Conservation (phyloP, 2,888 invertebrate genomes). For the Macropis europaea region DNA sequence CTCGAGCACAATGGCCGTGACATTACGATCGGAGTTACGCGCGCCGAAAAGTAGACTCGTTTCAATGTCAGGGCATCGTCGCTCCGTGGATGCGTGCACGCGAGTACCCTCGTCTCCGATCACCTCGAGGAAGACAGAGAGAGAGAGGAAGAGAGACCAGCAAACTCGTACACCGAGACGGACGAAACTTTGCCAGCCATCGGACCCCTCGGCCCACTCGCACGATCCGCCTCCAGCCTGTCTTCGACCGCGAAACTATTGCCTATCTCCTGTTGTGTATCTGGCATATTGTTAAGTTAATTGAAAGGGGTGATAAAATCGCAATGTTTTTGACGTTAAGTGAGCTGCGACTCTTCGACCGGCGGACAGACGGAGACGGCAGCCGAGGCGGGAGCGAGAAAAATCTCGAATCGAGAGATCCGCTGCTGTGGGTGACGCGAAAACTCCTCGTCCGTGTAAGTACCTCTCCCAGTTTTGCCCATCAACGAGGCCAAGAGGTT, state of each 20-base stretch:
- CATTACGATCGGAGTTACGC: conserved; percentile 60
- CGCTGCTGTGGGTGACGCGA: too few species aligned
- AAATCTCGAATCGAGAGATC: background rate
- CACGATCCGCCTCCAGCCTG: conserved; percentile 12
- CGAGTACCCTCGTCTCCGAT: conserved; percentile 7
- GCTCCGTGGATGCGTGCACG: conserved; percentile 32
- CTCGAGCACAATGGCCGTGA: conserved; percentile 55
- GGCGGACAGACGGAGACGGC: conserved; percentile 46
- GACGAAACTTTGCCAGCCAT: conserved; percentile 58
- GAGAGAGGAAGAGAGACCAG: too few species aligned
- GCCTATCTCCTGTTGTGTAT: conserved; percentile 67
- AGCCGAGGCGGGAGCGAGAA: conserved; percentile 38
- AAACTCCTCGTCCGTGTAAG: too few species aligned
- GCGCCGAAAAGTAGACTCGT: conserved; percentile 61
- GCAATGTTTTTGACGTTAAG: conserved; percentile 72
- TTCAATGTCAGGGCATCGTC: conserved; percentile 59
- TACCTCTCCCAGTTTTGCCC: too few species aligned
- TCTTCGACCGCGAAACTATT: conserved; percentile 60
- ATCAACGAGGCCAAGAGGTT: too few species aligned
- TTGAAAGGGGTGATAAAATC: conserved; percentile 73
- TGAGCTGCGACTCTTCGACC: conserved; percentile 53
- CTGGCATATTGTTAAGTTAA: conserved; percentile 74
- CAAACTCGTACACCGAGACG: background rate
- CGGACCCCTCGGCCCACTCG: background rate
- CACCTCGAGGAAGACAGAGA: too few species aligned